Evolutionary conservation across 2,888 invertebrate genomes (phyloP).

Genomic region (Archaeoteleia sp.): DNA sequence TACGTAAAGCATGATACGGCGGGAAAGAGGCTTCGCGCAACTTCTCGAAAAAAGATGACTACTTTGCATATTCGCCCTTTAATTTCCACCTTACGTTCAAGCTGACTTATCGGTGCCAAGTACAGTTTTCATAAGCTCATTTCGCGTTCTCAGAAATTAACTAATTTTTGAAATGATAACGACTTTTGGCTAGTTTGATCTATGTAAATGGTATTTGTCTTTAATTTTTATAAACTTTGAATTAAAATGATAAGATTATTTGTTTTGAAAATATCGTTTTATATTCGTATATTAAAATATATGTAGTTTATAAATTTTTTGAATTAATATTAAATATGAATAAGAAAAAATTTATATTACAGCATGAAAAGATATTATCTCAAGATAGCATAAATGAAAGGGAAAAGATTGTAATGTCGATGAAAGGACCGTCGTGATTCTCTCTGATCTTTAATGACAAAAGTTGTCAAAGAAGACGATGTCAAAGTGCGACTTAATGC

Average conservation of each 20-base stretch:
- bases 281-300: too few species aligned
- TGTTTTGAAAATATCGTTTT: too few species aligned
- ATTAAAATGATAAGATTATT: too few species aligned
- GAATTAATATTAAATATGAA: too few species aligned
- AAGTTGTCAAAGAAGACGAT: conserved; percentile 29
- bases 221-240: too few species aligned
- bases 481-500: conserved; percentile 52
- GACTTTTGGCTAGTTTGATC: too few species aligned
- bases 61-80: conserved; percentile 71
- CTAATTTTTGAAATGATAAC: too few species aligned
- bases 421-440: conserved; percentile 8
- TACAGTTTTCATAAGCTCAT: conserved; percentile 4
- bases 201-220: too few species aligned
- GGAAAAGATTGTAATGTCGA: conserved; percentile 5
- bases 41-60: conserved; percentile 64
- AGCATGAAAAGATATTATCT: conserved; percentile 1
- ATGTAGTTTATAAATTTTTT: too few species aligned
- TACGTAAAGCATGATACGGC: conserved; percentile 50
- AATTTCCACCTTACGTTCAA: conserved; percentile 59
- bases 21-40: conserved; percentile 46
- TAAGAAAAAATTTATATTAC: too few species aligned
- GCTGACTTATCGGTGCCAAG: conserved; percentile 36
- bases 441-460: conserved; percentile 39
- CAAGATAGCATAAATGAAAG: background rate
- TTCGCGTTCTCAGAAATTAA: too few species aligned